Evolutionary conservation across 1,140 invertebrate species (phyloP).

Genomic region (Muscidifurax raptorellus): DNA sequence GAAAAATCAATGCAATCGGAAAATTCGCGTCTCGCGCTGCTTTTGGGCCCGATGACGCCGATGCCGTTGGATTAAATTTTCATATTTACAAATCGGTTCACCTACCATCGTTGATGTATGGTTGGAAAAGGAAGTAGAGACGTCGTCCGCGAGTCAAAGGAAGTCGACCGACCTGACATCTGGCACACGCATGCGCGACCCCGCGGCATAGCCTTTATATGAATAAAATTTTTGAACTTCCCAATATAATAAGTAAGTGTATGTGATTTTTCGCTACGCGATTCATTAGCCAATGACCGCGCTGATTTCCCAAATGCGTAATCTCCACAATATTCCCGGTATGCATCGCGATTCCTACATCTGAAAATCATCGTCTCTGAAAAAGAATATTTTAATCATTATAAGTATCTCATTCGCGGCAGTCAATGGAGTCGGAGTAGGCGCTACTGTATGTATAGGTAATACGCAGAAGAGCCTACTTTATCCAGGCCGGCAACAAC

Average conservation of each 20-base stretch:
- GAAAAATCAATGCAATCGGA: not conserved
- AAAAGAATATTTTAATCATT: no score
- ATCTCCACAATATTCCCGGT: no score
- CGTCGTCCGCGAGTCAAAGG: not conserved
- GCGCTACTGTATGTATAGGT: no score
- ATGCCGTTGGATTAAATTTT: slow-evolving; percentile 54
- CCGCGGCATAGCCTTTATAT: slow-evolving; percentile 8
- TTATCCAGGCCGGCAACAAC: slow-evolving; percentile 10
- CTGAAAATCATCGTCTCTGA: no score
- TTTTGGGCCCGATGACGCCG: slow-evolving; percentile 40
- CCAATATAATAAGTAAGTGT: no score
- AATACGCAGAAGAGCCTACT: not conserved
- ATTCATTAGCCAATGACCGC: no score
- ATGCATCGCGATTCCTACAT: no score
- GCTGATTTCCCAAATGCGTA: no score
- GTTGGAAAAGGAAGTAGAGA: slow-evolving; percentile 55
- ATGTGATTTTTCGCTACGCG: no score
- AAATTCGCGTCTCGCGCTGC: not conserved
- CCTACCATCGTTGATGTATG: slow-evolving; percentile 67
- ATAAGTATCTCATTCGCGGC: no score
- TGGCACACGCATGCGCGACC: not conserved
- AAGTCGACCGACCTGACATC: slow-evolving; percentile 39
- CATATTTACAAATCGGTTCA: slow-evolving; percentile 46
- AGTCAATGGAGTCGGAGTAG: no score
- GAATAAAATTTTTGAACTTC: slow-evolving; percentile 25